Evolutionary conservation across 2,113 vertebrate species (phyloP).

Genomic region (Theristicus caerulescens): DNA sequence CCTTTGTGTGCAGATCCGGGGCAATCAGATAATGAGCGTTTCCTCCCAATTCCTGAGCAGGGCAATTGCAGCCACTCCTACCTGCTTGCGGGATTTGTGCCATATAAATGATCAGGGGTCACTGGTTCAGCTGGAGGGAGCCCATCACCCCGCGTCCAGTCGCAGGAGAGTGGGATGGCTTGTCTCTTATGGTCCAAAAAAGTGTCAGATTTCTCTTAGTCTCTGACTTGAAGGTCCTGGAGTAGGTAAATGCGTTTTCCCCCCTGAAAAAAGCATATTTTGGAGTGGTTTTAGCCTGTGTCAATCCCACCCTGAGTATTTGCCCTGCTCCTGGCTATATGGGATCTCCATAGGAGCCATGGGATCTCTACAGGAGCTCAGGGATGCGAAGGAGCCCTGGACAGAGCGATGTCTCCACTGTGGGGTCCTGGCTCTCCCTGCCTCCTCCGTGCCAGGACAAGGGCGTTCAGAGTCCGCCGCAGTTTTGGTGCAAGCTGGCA

Average conservation of each 20-base stretch:
- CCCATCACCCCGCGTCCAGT: accelerated
- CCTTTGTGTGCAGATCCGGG: neutral
- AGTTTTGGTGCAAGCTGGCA: neutral
- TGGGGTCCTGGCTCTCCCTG: neutral
- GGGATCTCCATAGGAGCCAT: accelerated
- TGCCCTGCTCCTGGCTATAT: neutral
- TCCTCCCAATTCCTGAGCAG: neutral
- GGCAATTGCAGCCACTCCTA: neutral
- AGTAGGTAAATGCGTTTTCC: accelerated
- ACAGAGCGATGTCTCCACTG: accelerated
- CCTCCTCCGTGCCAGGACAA: neutral
- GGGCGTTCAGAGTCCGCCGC: neutral
- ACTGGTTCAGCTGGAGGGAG: neutral
- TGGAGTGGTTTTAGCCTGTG: neutral
- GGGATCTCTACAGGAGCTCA: neutral
- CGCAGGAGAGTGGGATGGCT: accelerated
- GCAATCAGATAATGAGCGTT: neutral
- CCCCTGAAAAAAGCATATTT: neutral
- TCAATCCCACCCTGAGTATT: neutral
- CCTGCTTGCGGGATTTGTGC: neutral
- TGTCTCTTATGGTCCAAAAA: neutral
- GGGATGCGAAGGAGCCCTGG: neutral
- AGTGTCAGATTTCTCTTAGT: neutral
- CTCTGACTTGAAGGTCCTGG: neutral
- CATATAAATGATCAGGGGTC: neutral